These are phyloP conservation scores for Arizona elegans DNA, from an alignment of 2,113 vertebrate genomes.

Conservation along the genomic window DNA sequence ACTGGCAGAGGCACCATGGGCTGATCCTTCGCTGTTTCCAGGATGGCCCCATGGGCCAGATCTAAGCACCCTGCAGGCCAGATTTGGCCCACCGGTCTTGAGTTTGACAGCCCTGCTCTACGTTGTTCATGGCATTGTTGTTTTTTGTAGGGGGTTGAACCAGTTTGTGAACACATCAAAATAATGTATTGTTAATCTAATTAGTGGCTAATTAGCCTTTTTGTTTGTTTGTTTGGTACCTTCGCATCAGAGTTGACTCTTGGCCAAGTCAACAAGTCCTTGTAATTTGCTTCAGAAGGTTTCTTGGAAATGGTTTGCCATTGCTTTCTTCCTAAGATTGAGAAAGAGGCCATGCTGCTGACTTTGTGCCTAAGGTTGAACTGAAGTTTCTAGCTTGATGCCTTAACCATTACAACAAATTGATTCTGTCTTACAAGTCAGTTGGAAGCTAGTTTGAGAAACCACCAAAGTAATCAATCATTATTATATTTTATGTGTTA, in stretches of 20 bases:
- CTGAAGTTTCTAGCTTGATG: background rate
- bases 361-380: too few species aligned
- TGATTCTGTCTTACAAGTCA: background rate
- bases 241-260: background rate
- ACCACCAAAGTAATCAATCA: background rate
- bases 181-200: background rate
- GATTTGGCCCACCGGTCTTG: too few species aligned
- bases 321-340: too few species aligned
- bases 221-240: background rate
- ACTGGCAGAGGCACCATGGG: too few species aligned
- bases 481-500: background rate
- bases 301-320: background rate
- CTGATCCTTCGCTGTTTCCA: too few species aligned
- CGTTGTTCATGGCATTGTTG: background rate
- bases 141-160: background rate
- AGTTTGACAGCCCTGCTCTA: background rate
- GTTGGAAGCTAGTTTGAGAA: background rate
- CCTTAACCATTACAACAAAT: background rate
- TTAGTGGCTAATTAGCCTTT: background rate
- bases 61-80: too few species aligned
- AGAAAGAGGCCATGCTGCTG: too few species aligned
- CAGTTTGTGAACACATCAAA: background rate
- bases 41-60: too few species aligned
- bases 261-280: background rate
- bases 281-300: background rate